A percentile compares a stretch with the other conserved stretches of the same genome.
Evolutionary conservation across 2,113 vertebrate species (phyloP).

Genomic region (Choloepus hoffmanni): DNA sequence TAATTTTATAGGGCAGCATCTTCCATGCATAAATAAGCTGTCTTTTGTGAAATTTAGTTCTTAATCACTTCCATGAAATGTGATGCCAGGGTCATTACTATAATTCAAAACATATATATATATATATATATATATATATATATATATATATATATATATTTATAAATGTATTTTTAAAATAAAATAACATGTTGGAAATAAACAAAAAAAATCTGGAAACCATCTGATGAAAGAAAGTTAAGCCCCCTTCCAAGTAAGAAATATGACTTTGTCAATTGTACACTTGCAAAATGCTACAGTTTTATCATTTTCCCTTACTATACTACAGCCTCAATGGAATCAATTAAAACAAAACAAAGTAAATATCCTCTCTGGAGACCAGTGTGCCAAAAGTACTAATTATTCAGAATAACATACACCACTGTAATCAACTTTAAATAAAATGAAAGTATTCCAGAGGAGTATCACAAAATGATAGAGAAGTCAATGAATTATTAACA

Average conservation of each 20-base stretch:
- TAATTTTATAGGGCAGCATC: not conserved
- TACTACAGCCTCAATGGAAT: not conserved
- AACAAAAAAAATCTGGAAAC: not conserved
- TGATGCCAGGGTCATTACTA: not conserved
- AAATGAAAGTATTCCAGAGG: not conserved
- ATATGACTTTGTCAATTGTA: not conserved
- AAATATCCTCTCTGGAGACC: not conserved
- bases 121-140: not conserved
- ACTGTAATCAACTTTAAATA: not conserved
- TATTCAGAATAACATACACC: not conserved
- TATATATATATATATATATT: not conserved
- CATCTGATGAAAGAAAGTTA: not conserved
- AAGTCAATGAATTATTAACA: constrained; percentile 2
- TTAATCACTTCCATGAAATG: not conserved
- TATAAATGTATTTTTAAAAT: not conserved
- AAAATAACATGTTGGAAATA: not conserved
- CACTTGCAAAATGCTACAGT: not conserved
- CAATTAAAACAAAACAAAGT: not conserved
- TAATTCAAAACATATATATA: not conserved
- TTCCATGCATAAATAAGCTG: not conserved
- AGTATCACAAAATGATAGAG: not conserved
- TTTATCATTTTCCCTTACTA: not conserved
- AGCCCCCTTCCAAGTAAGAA: not conserved
- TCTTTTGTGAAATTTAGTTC: not conserved
- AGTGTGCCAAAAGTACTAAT: not conserved